Evolutionary conservation across 1,140 invertebrate genomes (phyloP).

Genomic region (Calephelis virginiensis): DNA sequence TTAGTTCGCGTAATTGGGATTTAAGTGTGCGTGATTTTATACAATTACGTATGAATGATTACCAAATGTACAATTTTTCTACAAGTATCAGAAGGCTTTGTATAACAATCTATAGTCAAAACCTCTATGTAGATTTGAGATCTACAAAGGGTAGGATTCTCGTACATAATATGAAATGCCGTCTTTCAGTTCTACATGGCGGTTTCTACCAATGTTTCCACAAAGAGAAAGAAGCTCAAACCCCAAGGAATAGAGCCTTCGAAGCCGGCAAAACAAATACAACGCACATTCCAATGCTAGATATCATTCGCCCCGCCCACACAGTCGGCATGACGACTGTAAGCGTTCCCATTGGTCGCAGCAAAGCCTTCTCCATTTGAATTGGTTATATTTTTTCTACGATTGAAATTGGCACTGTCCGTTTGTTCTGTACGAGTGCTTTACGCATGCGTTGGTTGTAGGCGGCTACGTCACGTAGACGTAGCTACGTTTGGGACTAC

Average conservation of each 20-base stretch:
- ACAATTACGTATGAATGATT: too few species aligned
- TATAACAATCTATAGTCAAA: background rate
- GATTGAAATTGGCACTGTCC: conserved; percentile 76
- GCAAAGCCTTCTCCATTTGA: conserved; percentile 75
- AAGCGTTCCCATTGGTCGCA: conserved; percentile 70
- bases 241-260: conserved; percentile 75
- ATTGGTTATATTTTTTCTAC: conserved; percentile 78
- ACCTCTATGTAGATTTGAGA: background rate
- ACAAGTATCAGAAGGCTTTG: too few species aligned
- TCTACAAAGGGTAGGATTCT: conserved; percentile 1
- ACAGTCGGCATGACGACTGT: conserved; percentile 76
- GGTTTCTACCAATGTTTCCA: conserved; percentile 61
- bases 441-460: conserved; percentile 62
- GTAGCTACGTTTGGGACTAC: conserved; percentile 67
- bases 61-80: too few species aligned
- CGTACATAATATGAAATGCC: conserved; percentile 66
- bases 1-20: too few species aligned
- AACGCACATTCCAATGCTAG: conserved; percentile 77
- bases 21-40: too few species aligned
- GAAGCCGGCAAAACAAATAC: conserved; percentile 75
- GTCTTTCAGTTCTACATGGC: conserved; percentile 60
- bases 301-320: conserved; percentile 75
- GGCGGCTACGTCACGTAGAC: conserved; percentile 71
- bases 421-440: conserved; percentile 67
- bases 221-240: conserved; percentile 74